phyloP scores from a whole-genome alignment of 2,888 invertebrate genomes.

The Listrodromus nycthemerus region DNA sequence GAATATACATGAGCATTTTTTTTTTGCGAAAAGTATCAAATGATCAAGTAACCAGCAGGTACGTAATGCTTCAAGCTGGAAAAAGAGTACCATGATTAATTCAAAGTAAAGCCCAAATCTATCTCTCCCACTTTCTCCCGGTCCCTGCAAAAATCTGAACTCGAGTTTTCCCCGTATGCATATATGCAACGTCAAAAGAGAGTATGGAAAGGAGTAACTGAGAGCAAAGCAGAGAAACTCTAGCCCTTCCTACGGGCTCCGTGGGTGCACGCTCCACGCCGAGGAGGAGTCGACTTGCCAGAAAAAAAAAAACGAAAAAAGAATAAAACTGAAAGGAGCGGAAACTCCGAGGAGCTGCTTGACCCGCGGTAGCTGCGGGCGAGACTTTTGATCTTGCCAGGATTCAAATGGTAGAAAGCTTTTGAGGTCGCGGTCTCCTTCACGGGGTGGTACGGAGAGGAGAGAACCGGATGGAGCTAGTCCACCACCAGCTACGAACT shows the following conservation, averaged over 20 bases:
- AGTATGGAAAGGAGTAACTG: conserved; percentile 42
- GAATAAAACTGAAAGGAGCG: conserved; percentile 34
- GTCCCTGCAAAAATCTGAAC: conserved; percentile 30
- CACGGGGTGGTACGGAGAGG: conserved; percentile 38
- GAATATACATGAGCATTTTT: background rate
- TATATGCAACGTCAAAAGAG: conserved; percentile 49
- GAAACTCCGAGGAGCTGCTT: conserved; percentile 63
- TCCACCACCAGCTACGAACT: conserved; percentile 65
- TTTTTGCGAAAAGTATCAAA: conserved; percentile 33
- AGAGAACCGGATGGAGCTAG: conserved; percentile 31
- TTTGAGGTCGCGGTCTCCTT: conserved; percentile 62
- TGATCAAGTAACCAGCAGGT: conserved; percentile 37
- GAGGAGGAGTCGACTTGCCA: conserved; percentile 29
- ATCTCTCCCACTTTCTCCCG: background rate
- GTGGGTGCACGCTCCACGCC: conserved; percentile 43
- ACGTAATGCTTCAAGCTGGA: conserved; percentile 8
- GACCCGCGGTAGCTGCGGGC: conserved; percentile 69
- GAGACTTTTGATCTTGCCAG: conserved; percentile 74
- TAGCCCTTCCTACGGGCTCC: conserved; percentile 51
- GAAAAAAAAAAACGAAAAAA: conserved; percentile 32
- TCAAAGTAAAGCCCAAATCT: conserved; percentile 38
- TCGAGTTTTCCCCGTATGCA: conserved; percentile 33
- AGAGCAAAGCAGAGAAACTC: conserved; percentile 47
- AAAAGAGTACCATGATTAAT: conserved; percentile 55
- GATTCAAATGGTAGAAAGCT: conserved; percentile 71